Base-by-base conservation (phyloP, 1,140 invertebrate genomes). In the Calliopsis andreniformis region DNA sequence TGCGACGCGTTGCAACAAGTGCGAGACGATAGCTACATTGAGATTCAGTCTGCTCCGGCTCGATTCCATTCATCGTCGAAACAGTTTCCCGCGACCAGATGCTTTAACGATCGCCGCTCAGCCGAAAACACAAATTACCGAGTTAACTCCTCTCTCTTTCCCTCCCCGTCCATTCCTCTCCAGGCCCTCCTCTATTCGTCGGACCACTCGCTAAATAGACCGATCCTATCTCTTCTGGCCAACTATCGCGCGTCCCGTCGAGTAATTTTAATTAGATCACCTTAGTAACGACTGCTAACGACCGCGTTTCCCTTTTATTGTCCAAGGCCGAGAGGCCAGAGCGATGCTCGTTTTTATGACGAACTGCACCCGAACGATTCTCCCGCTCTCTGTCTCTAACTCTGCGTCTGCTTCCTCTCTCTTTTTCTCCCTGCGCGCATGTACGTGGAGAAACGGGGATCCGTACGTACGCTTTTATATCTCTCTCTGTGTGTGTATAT, bases 51-150 rank as follows among this genome's bases (percentile, higher is more conserved):
- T 80, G 82, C 62, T 68, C 76, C 59, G 62, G 71, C 83, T 80
- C 82, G 30, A 83, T 84, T 85, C 83, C 82, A 85, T 84, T 85
- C 82, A 85, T 85, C 83, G 82, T 76, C 67, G 83, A 78, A 81
- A 81, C 78, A 81, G 66, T 78, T 83, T 58, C 55, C 56, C 25
- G 12, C 16, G 45, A 70, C 67, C 82, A 83, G 68, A 83, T 84
- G 81, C 81, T 80, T 84, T 78, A 84, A 83, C 81, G 81, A 83
- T 83, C 82, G 81, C 56, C 71, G 59, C 77, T 84, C 82, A 43
- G 56, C 68, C 81, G 78, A 83, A 84, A 84, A 83, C 78, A 78
- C 81, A 83, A 84, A 84, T 84, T 83, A 84, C 83, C 82, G 78
- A 84, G 77, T 83, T 83, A 84, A 82, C 79, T 79, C 45, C 62